Percentiles rank a stretch among this genome's conserved stretches.
These are phyloP conservation scores for Arrhamphus sclerolepis DNA, from an alignment of 2,797 vertebrate genomes.

Conservation along the genomic window DNA sequence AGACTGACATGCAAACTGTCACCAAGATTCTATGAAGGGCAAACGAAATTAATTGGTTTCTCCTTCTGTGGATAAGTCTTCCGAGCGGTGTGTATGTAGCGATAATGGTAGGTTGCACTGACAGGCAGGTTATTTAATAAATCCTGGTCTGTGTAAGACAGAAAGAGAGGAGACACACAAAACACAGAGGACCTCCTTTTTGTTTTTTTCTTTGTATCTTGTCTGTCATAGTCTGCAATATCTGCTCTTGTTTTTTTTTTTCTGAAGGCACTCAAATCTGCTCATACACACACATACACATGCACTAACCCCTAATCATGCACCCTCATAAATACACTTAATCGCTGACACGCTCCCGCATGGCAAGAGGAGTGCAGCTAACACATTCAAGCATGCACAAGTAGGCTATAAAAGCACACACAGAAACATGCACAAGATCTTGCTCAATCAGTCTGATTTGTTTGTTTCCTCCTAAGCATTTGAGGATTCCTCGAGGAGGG, in stretches of 20 bases:
- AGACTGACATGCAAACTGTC: constrained; percentile 56
- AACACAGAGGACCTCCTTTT: constrained; percentile 42
- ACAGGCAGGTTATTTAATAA: constrained; percentile 82
- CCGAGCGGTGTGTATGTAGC: constrained; percentile 51
- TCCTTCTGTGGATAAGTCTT: constrained; percentile 66
- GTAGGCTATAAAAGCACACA: constrained; percentile 71
- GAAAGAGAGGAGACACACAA: constrained; percentile 52
- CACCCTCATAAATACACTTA: constrained; percentile 74
- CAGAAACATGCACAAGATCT: constrained; percentile 71
- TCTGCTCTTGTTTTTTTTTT: constrained; percentile 55
- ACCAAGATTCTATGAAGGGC: constrained; percentile 61
- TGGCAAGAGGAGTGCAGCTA: constrained; percentile 61
- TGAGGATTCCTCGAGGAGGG: constrained; percentile 78
- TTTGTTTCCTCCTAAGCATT: constrained; percentile 82
- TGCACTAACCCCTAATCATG: constrained; percentile 58
- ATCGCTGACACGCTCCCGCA: constrained; percentile 68
- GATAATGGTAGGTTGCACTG: constrained; percentile 73
- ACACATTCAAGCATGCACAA: constrained; percentile 71
- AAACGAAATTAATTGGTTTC: constrained; percentile 76
- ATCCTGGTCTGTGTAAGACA: constrained; percentile 69
- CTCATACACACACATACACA: constrained; percentile 23
- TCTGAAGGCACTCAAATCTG: constrained; percentile 57
- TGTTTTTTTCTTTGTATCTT: constrained; percentile 44
- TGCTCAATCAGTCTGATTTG: constrained; percentile 86
- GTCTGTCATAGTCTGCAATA: constrained; percentile 52